phyloP scores from a whole-genome alignment of 2,113 vertebrate species.

The Theropithecus gelada region DNA sequence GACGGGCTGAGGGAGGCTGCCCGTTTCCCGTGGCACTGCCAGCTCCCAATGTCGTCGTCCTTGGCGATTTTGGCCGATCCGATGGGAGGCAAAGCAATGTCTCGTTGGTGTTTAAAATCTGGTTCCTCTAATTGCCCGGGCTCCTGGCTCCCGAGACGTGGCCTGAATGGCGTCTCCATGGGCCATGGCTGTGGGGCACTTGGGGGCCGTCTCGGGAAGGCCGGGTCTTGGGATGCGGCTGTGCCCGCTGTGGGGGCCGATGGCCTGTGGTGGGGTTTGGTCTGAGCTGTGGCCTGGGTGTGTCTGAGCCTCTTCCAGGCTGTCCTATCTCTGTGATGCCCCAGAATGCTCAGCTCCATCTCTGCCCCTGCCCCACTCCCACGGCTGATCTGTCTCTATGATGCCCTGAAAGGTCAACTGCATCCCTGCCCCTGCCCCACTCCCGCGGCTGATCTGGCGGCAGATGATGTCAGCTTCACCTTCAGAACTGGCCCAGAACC shows the following conservation, averaged over 20 bases:
- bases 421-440: neutral
- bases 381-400: accelerated
- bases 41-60: neutral
- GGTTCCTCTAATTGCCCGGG: neutral
- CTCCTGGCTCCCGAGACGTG: neutral
- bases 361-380: neutral
- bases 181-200: neutral
- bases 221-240: accelerated
- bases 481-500: neutral
- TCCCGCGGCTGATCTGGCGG: neutral
- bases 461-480: neutral
- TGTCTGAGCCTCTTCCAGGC: neutral
- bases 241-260: accelerated
- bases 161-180: neutral
- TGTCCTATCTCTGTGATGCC: neutral
- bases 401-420: neutral
- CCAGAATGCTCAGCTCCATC: accelerated
- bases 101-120: neutral
- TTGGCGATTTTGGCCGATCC: neutral
- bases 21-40: accelerated
- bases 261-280: neutral
- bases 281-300: neutral
- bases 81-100: neutral
- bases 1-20: neutral
- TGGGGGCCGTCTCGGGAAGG: accelerated